A percentile compares a stretch with the other conserved stretches of the same genome.
Conservation (phyloP, 2,888 invertebrate species). For the Spisula subtruncata region DNA sequence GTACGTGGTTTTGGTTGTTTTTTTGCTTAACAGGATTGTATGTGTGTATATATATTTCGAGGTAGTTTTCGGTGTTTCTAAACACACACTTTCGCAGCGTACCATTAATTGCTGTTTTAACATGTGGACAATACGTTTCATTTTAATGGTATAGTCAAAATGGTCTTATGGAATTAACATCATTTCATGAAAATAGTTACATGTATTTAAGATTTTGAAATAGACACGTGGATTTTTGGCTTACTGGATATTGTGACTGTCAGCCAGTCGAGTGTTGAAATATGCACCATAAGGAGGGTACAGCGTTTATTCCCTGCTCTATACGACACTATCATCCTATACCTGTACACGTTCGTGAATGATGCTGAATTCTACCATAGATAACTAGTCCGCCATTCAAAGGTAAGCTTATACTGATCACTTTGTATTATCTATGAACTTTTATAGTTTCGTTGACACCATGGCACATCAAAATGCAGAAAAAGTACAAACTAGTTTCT, state of each 20-base stretch:
- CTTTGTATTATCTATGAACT: background rate
- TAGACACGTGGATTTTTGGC: too few species aligned
- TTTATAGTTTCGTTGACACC: background rate
- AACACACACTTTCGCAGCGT: background rate
- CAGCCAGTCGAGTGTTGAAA: background rate
- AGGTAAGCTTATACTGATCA: background rate
- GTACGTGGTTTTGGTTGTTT: too few species aligned
- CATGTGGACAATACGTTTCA: background rate
- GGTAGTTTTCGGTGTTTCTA: background rate
- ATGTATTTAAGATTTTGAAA: too few species aligned
- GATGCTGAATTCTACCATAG: background rate
- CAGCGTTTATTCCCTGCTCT: background rate
- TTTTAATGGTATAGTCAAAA: background rate
- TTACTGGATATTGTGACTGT: too few species aligned
- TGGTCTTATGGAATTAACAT: too few species aligned
- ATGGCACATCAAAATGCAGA: too few species aligned
- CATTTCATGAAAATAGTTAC: too few species aligned
- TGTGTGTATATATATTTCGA: too few species aligned
- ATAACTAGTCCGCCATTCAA: background rate
- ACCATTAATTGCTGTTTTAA: background rate
- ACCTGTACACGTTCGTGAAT: background rate
- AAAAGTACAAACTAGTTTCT: too few species aligned
- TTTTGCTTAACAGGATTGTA: too few species aligned
- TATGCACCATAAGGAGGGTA: background rate
- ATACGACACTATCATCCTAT: background rate